These are phyloP conservation scores for Battus philenor DNA, from an alignment of 1,140 invertebrate species.

Conservation along the genomic window DNA sequence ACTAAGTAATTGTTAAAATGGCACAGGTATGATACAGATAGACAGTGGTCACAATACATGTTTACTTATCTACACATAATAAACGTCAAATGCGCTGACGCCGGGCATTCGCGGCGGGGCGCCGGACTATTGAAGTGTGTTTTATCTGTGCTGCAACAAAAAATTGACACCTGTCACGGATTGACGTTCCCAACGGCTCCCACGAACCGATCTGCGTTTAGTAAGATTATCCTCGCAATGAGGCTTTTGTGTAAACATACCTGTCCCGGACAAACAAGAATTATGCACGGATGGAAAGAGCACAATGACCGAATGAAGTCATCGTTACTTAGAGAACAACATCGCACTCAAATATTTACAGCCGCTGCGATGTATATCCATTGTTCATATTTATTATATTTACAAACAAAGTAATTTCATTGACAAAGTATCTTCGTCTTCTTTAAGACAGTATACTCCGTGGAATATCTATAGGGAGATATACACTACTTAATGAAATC, in stretches of 20 bases:
- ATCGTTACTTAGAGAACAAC: not conserved
- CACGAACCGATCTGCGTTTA: constrained; percentile 35
- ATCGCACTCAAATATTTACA: too few relatives aligned
- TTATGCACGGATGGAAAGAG: constrained; percentile 3
- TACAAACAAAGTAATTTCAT: too few relatives aligned
- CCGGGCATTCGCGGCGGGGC: constrained; percentile 38
- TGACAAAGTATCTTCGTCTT: too few relatives aligned
- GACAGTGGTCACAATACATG: constrained; percentile 25
- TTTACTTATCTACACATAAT: constrained; percentile 50
- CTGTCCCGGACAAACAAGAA: constrained; percentile 31
- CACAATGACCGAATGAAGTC: not conserved
- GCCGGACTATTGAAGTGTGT: constrained; percentile 53
- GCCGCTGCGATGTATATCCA: too few relatives aligned
- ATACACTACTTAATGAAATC: too few relatives aligned
- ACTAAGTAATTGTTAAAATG: too few relatives aligned
- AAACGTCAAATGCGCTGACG: constrained; percentile 34
- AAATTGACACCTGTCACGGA: constrained; percentile 67
- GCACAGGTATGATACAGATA: constrained; percentile 8
- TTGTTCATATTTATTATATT: too few relatives aligned
- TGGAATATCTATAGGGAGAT: too few relatives aligned
- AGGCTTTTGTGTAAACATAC: constrained; percentile 39
- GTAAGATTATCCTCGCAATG: constrained; percentile 34
- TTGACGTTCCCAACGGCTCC: constrained; percentile 32
- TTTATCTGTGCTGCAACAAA: constrained; percentile 46
- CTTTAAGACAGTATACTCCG: too few relatives aligned